Conservation (phyloP, 2,797 vertebrate species). For the Monodelphis domestica region DNA sequence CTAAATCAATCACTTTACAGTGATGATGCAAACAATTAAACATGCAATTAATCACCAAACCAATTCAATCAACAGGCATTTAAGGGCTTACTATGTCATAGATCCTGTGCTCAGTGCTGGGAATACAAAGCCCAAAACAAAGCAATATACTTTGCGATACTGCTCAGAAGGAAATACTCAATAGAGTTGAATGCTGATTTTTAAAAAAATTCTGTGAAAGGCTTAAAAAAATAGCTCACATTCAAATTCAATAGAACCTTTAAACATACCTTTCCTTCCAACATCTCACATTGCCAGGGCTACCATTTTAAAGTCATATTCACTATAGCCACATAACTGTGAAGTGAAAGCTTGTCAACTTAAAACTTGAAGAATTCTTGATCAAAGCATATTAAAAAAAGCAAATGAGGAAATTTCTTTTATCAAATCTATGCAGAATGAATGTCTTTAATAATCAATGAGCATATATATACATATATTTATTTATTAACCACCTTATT, state of each 20-base stretch:
- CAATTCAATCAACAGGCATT: background rate
- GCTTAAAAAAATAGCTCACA: background rate
- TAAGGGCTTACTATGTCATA: background rate
- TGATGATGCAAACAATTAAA: slow-evolving; percentile 33
- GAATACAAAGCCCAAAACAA: too few species aligned
- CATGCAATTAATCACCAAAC: background rate
- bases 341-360: slow-evolving; percentile 20
- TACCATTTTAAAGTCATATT: background rate
- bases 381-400: slow-evolving; percentile 45
- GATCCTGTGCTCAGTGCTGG: background rate
- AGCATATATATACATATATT: background rate
- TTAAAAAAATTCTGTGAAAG: slow-evolving; percentile 18
- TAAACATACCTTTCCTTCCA: slow-evolving; percentile 9
- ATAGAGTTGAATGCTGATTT: slow-evolving; percentile 16
- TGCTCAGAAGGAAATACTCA: slow-evolving; percentile 29
- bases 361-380: slow-evolving; percentile 40
- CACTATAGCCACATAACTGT: background rate
- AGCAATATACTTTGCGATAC: background rate
- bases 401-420: slow-evolving; percentile 7
- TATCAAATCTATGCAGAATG: slow-evolving; percentile 1
- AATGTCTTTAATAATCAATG: slow-evolving; percentile 12
- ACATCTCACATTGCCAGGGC: slow-evolving; percentile 9
- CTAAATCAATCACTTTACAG: slow-evolving; percentile 26
- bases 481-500: slow-evolving; percentile 16
- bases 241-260: slow-evolving; percentile 43